Percentiles rank a stretch among this genome's conserved stretches.
phyloP scores from a whole-genome alignment of 2,888 invertebrate species.

The Melikaiella ostensackeni region DNA sequence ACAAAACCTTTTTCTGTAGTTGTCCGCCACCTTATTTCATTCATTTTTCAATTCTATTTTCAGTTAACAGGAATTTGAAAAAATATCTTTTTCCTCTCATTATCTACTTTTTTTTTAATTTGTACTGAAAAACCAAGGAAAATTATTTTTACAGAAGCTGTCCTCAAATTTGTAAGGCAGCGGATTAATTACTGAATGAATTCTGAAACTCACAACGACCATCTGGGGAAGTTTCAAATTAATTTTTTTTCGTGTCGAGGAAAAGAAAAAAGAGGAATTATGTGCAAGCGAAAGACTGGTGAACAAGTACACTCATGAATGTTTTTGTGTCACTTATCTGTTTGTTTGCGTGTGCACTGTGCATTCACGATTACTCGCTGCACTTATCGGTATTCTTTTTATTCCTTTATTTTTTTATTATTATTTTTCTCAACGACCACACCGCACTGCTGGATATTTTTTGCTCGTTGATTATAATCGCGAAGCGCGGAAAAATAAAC shows the following conservation, averaged over 20 bases:
- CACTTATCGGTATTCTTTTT: background rate
- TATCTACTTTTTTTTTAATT: background rate
- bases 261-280: background rate
- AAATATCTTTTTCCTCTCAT: background rate
- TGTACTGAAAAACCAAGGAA: background rate
- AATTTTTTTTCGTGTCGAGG: background rate
- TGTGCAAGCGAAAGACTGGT: background rate
- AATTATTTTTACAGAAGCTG: background rate
- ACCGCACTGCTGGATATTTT: slow-evolving; percentile 3
- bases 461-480: slow-evolving; percentile 28
- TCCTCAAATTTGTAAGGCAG: no score
- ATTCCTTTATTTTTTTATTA: background rate
- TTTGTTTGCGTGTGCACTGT: slow-evolving; percentile 12
- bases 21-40: no score
- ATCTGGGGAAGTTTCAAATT: background rate
- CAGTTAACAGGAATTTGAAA: background rate
- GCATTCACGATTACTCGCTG: slow-evolving; percentile 27
- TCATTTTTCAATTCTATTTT: background rate
- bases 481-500: slow-evolving; percentile 18
- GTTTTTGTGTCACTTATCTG: slow-evolving; percentile 17
- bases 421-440: slow-evolving; percentile 9
- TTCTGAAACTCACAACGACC: background rate
- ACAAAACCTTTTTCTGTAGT: no score
- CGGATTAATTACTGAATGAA: no score
- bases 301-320: slow-evolving; percentile 13